Percentiles rank a stretch among this genome's conserved stretches.
These are phyloP conservation scores for Collichthys lucidus DNA, from an alignment of 2,113 vertebrate genomes.

Conservation along the genomic window DNA sequence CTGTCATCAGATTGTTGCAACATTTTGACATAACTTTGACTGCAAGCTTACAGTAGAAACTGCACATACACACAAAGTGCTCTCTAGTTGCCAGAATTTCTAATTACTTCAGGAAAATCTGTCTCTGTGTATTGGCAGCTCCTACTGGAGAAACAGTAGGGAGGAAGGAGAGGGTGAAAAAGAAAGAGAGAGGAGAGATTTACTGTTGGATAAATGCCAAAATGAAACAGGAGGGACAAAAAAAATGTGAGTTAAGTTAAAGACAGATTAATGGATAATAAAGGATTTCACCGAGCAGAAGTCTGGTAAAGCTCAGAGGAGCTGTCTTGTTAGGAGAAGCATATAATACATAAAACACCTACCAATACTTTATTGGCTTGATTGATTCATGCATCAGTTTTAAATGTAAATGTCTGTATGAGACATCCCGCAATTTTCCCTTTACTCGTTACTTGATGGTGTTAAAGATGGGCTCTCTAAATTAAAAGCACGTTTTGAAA, in stretches of 20 bases:
- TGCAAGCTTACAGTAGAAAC: not conserved
- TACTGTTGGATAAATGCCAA: constrained; percentile 3
- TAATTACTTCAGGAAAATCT: constrained; percentile 35
- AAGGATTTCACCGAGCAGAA: constrained; percentile 22
- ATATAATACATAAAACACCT: not conserved
- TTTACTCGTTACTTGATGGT: not conserved
- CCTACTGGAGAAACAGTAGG: constrained; percentile 5
- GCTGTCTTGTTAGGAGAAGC: not conserved
- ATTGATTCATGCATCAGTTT: not conserved
- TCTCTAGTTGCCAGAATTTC: constrained; percentile 23
- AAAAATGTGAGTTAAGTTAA: constrained; percentile 3
- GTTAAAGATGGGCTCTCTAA: not conserved
- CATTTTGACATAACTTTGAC: not conserved
- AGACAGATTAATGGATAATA: constrained; percentile 2
- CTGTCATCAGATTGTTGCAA: not conserved
- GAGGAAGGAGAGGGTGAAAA: not conserved
- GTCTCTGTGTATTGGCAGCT: constrained; percentile 10
- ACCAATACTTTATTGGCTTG: not conserved
- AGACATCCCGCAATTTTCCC: not conserved
- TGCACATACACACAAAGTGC: not conserved
- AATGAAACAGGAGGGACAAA: not conserved
- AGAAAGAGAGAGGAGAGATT: not conserved
- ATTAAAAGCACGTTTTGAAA: constrained; percentile 14
- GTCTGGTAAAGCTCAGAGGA: constrained; percentile 2
- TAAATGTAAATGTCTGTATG: not conserved